Base-by-base conservation (phyloP, 2,113 vertebrate species). In the Phalacrocorax pelagicus region DNA sequence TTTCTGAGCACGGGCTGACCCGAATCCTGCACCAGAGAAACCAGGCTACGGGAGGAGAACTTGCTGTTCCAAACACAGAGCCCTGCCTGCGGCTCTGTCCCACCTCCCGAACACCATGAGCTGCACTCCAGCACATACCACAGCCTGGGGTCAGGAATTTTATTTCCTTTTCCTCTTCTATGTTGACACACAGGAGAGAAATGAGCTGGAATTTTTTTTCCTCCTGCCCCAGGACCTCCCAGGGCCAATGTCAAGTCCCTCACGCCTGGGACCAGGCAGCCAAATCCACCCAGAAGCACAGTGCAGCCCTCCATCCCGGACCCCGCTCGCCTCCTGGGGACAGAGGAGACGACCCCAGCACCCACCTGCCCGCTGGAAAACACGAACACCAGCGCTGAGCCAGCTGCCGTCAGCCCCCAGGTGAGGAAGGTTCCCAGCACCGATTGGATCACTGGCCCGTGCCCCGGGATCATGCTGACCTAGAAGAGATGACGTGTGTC, bases 321-420 rank as follows among this genome's bases (percentile, higher is more conserved):
- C 4, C 65, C 84, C 4, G 0, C 15, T 3, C 3, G 1, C 6
- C 12, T 10, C 36, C 27, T 1, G 0, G 58, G 44, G 62, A 5
- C 1, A 3, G 38, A 8, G 54, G 54, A 2, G 6, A 2, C 2
- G 7, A n/a, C 3, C 23, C 29, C 47, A 13, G 46, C n/a, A 92
- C 98, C 72, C 97, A 99, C 99, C 99, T 99, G 98, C 36, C 98
- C 98, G 0, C 98, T 98, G 91, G 99, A 98, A 94, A 99, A 99
- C 34, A 99, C 20, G 23, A 99, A 99, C 30, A 99, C 99, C 12
- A 99, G 98, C 0, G 99, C 99, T 0, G 99, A 98, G 40, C 99
- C 99, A 0, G 99, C 99, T 0, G 99, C 99, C 0, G 99, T 99
- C 95, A 99, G 98, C 8, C 96, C 99, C 99, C 99, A 99, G 32